These are phyloP conservation scores for Drosophila flavopinicola DNA, from an alignment of 2,888 invertebrate genomes.

Conservation along the genomic window DNA sequence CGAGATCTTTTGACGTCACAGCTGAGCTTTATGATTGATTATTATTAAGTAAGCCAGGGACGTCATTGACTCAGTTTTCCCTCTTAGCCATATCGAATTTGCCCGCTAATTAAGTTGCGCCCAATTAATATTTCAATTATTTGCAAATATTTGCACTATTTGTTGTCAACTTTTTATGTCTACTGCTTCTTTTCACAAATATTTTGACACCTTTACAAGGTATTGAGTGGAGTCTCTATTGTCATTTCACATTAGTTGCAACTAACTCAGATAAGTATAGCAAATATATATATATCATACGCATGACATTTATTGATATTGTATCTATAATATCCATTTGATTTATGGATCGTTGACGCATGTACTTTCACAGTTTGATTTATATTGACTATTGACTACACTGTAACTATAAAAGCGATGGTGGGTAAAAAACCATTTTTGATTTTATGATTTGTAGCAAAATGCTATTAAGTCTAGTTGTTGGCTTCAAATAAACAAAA, in stretches of 20 bases:
- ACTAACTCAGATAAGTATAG: conserved; percentile 22
- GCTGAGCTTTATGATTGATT: too few relatives aligned
- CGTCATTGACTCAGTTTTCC: conserved; percentile 32
- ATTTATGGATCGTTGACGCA: conserved; percentile 24
- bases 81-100: conserved; percentile 19
- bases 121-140: conserved; percentile 51
- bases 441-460: conserved; percentile 6
- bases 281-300: conserved; percentile 1
- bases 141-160: conserved; percentile 53
- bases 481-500: conserved; percentile 3
- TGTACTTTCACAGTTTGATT: conserved; percentile 11
- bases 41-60: conserved; percentile 52
- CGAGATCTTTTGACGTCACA: conserved; percentile 36
- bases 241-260: conserved; percentile 12
- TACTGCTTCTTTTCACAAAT: conserved; percentile 21
- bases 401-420: too few relatives aligned
- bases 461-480: conserved; percentile 1
- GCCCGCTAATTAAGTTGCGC: conserved; percentile 47
- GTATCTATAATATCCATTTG: conserved; percentile 23
- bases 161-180: conserved; percentile 45
- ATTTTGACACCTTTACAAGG: conserved; percentile 60
- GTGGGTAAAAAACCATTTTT: too few relatives aligned
- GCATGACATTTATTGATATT: conserved; percentile 12
- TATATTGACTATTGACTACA: too few relatives aligned
- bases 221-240: conserved; percentile 13